Conservation (phyloP, 2,113 vertebrate species). For the Tympanuchus pallidicinctus region DNA sequence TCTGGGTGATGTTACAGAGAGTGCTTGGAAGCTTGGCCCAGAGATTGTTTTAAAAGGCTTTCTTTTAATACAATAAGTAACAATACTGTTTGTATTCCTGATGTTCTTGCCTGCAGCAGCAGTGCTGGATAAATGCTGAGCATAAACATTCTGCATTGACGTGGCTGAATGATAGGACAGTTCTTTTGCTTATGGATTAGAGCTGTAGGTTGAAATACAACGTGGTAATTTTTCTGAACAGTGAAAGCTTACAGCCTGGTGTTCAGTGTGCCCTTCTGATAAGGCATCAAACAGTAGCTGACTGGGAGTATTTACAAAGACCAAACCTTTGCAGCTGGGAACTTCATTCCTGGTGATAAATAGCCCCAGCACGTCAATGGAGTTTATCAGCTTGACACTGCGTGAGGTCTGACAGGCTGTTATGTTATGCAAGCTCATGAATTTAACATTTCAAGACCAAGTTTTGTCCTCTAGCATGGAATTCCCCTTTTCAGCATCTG, state of each 20-base stretch:
- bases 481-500: conserved; percentile 66
- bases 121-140: neutral
- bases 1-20: neutral
- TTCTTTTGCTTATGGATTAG: neutral
- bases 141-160: neutral
- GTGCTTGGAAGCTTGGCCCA: neutral
- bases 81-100: neutral
- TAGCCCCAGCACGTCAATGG: neutral
- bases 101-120: neutral
- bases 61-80: neutral
- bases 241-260: neutral
- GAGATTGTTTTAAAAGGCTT: neutral
- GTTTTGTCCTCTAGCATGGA: conserved; percentile 35
- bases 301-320: neutral
- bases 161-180: neutral
- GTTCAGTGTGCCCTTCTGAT: neutral
- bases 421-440: neutral
- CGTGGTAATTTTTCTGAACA: neutral
- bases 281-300: neutral
- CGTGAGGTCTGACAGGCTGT: neutral
- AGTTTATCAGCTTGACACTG: rapidly evolving
- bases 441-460: neutral
- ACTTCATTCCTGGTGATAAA: neutral
- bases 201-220: neutral
- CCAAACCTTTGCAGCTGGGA: neutral